Percentiles rank a stretch among this genome's conserved stretches.
These are phyloP conservation scores for Rallus crepitans DNA, from an alignment of 2,797 vertebrate species.

Conservation along the genomic window DNA sequence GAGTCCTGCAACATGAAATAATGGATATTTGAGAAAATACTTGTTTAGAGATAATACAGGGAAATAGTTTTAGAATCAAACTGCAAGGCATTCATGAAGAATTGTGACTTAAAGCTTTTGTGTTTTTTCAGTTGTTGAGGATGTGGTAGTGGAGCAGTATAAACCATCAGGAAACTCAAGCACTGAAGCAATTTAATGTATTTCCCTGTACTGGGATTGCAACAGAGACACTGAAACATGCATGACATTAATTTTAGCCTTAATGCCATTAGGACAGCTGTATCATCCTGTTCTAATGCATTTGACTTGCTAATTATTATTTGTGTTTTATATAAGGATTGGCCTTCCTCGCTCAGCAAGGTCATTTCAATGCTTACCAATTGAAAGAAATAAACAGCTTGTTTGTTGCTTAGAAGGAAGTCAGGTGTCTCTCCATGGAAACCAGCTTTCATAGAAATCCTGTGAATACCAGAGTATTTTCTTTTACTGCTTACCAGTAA, in stretches of 20 bases:
- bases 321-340: not conserved
- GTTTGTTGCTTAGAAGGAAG: not conserved
- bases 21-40: not conserved
- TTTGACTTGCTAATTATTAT: not conserved
- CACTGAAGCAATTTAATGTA: not conserved
- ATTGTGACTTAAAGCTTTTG: not conserved
- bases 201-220: not conserved
- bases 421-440: slow-evolving; percentile 53
- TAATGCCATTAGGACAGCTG: not conserved
- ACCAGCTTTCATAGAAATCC: slow-evolving; percentile 17
- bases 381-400: not conserved
- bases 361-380: not conserved
- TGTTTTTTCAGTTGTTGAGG: not conserved
- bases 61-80: not conserved
- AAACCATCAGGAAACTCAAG: not conserved
- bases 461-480: slow-evolving; percentile 17
- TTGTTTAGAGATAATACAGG: not conserved
- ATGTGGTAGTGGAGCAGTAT: not conserved
- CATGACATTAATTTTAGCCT: not conserved
- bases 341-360: not conserved
- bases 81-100: not conserved
- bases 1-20: not conserved
- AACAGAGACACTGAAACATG: not conserved
- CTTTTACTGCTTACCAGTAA: not conserved
- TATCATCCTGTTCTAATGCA: not conserved